phyloP scores from a whole-genome alignment of 2,888 invertebrate species.

The Drosophila mimica region DNA sequence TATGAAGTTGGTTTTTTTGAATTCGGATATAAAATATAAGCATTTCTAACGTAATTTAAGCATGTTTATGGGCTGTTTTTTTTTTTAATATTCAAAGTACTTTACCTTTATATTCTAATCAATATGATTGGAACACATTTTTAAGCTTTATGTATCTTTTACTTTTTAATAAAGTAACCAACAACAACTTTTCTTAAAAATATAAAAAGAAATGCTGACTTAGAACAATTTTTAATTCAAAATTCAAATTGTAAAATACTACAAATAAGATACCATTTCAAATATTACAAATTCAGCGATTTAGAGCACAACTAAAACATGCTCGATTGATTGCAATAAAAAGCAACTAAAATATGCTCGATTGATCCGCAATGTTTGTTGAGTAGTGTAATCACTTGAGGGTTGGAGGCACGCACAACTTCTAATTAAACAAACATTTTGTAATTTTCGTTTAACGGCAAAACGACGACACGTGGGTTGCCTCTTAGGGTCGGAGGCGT shows the following conservation, averaged over 20 bases:
- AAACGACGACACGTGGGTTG: conserved; percentile 79
- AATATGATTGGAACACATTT: background rate
- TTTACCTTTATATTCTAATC: background rate
- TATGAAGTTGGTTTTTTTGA: background rate
- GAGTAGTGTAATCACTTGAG: conserved; percentile 21
- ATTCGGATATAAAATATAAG: background rate
- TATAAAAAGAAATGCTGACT: background rate
- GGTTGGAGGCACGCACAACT: conserved; percentile 64
- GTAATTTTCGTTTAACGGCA: conserved; percentile 77
- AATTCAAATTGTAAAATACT: background rate
- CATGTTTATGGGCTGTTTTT: background rate
- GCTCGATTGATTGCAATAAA: background rate
- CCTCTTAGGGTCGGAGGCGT: conserved; percentile 54
- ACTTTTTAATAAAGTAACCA: background rate
- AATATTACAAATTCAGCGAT: background rate
- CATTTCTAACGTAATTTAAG: background rate
- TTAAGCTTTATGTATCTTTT: background rate
- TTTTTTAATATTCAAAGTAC: too few relatives aligned
- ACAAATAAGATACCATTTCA: background rate
- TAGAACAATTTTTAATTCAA: background rate
- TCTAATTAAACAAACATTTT: conserved; percentile 82
- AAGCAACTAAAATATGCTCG: background rate
- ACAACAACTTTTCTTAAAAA: background rate
- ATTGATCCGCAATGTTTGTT: background rate
- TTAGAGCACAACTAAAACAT: background rate